A percentile compares a stretch with the other conserved stretches of the same genome.
Evolutionary conservation across 2,113 vertebrate genomes (phyloP).

Genomic region (Ochotona curzoniae): DNA sequence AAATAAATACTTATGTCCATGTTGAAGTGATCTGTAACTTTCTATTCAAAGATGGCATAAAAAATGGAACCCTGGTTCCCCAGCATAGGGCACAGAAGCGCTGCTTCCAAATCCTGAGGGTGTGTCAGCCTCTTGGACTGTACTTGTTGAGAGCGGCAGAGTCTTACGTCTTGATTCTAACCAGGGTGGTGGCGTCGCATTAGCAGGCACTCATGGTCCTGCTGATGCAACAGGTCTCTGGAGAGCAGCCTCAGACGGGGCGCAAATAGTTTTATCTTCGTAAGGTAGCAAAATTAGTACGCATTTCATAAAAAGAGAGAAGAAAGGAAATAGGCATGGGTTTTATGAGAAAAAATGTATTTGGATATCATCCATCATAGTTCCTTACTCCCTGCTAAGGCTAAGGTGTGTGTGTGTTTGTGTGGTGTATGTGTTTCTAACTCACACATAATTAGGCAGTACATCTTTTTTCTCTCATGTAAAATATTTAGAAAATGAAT

Average conservation of each 20-base stretch:
- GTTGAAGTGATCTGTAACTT: not conserved
- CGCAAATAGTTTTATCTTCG: not conserved
- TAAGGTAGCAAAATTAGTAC: not conserved
- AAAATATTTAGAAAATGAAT: constrained; percentile 28
- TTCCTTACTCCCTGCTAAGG: not conserved
- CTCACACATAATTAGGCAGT: constrained; percentile 24
- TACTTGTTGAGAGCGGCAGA: not conserved
- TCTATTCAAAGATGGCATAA: not conserved
- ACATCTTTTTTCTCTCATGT: constrained; percentile 19
- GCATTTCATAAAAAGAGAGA: not conserved
- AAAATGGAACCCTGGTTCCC: not conserved
- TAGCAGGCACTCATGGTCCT: not conserved
- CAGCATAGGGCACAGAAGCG: not conserved
- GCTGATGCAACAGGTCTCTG: not conserved
- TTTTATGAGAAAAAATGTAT: not conserved
- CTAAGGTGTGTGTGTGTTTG: not conserved
- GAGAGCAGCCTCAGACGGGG: not conserved
- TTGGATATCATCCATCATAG: constrained; percentile 15
- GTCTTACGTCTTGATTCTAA: not conserved
- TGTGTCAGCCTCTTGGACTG: not conserved
- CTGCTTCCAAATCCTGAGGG: not conserved
- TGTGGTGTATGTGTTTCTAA: not conserved
- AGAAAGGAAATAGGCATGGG: not conserved
- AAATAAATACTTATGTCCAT: constrained; percentile 36
- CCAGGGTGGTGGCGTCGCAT: not conserved